A percentile compares a stretch with the other conserved stretches of the same genome.
These are phyloP conservation scores for Xerus inauris DNA, from an alignment of 2,113 vertebrate genomes.

Conservation along the genomic window DNA sequence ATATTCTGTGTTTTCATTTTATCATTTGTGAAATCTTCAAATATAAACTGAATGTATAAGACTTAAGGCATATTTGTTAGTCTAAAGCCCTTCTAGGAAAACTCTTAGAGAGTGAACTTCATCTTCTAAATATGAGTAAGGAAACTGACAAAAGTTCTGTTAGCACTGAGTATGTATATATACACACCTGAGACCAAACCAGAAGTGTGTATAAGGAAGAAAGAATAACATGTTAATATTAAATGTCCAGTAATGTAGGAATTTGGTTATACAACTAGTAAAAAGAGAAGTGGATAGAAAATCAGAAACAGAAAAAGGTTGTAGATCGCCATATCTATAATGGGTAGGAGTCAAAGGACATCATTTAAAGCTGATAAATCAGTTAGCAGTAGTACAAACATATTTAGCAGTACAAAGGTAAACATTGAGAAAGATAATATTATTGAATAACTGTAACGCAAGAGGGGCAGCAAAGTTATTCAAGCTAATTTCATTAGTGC, in stretches of 20 bases:
- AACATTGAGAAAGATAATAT: slow-evolving; percentile 22
- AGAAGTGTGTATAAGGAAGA: background rate
- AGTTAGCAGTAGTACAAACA: background rate
- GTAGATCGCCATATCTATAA: background rate
- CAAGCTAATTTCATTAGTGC: slow-evolving; percentile 16
- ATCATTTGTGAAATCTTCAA: slow-evolving; percentile 30
- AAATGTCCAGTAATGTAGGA: background rate
- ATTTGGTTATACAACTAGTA: background rate
- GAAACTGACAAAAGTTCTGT: background rate
- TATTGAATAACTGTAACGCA: background rate
- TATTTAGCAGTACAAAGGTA: slow-evolving; percentile 57
- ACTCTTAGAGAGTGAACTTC: background rate
- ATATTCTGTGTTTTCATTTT: slow-evolving; percentile 33
- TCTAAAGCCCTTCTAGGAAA: background rate
- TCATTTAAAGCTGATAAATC: slow-evolving; percentile 59
- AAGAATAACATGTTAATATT: slow-evolving; percentile 6
- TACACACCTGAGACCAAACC: background rate
- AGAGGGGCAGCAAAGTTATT: background rate
- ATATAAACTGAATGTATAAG: background rate
- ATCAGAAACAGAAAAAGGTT: background rate
- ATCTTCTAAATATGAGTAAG: background rate
- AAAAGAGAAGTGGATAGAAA: background rate
- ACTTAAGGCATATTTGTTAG: background rate
- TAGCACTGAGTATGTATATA: background rate
- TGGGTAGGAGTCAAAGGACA: slow-evolving; percentile 44